Evolutionary conservation across 2,797 vertebrate species (phyloP), one percentile per base, ranked within the genome.

Genomic region (Taenioides sp.): DNA sequence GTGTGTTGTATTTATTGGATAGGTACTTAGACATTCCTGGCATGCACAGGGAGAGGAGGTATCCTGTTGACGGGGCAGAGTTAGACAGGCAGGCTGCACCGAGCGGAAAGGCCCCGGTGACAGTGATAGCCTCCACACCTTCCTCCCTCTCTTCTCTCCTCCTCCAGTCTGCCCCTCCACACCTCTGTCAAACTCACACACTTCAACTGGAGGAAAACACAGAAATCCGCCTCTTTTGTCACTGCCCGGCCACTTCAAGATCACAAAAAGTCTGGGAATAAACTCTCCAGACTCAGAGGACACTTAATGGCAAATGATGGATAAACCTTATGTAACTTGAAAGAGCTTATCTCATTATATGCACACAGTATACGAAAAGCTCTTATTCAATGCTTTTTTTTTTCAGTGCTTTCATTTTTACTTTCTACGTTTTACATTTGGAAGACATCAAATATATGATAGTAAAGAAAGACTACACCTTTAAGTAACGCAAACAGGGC

Each of bases 41-140:
- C 27, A 16, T 14, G 31, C 68, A 75, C 65, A 60, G 65, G 70
- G 57, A 84, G 64, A 65, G 86, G 78, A 16, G 79, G 71, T 76
- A 87, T 93, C 87, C 89, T 92, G 89, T 92, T 91, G 79, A 82
- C 76, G 71, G 77, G 71, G 78, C 75, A 74, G 68, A 59, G 67
- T 72, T 69, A 77, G 75, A 82, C 67, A 75, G 43, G 43, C 43
- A 47, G 43, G 73, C 74, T 78, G 62, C 72, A 60, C 70, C 69
- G 75, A 73, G 71, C 23, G 10, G 75, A 69, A 72, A 37, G 54
- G 22, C 27, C 27, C 23, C 77, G 67, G 3, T 72, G 69, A 68
- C 73, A 12, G 52, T 54, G 37, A 75, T 31, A 34, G 43, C 4
- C 66, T 57, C 55, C 40, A 62, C 59, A 43, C 50, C 55, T 57